Conservation (phyloP, 2,113 vertebrate genomes). For the Tiliqua scincoides region DNA sequence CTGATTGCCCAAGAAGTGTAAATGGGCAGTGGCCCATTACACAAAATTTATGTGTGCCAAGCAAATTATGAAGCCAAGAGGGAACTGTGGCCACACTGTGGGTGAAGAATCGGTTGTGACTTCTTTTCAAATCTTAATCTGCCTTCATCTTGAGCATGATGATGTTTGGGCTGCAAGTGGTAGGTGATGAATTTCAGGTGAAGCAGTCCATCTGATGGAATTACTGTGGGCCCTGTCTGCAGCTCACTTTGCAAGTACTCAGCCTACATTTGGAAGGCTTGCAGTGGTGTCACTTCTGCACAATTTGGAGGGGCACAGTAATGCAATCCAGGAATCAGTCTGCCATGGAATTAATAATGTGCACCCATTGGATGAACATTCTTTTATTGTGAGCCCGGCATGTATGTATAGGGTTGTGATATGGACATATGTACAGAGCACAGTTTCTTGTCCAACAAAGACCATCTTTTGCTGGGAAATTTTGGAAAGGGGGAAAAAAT, state of each 20-base stretch:
- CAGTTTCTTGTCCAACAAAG: not conserved
- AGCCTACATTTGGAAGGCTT: slow-evolving; percentile 7
- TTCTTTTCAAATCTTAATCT: not conserved
- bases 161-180: not conserved
- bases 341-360: not conserved
- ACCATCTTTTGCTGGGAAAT: not conserved
- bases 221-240: not conserved
- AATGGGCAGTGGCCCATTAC: not conserved
- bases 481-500: not conserved
- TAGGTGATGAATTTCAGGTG: not conserved
- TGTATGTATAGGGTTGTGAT: not conserved
- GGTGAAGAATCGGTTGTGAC: not conserved
- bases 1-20: too few relatives aligned
- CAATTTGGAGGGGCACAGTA: not conserved
- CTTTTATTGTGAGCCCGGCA: not conserved
- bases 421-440: not conserved
- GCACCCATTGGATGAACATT: not conserved
- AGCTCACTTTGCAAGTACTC: not conserved
- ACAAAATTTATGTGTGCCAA: not conserved
- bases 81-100: not conserved
- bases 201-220: not conserved
- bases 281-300: not conserved
- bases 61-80: not conserved
- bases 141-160: not conserved
- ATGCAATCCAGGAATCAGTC: not conserved